Percentiles rank a stretch among this genome's conserved stretches.
These are phyloP conservation scores for Lagocephalus sceleratus DNA, from an alignment of 2,797 vertebrate species.

Conservation along the genomic window DNA sequence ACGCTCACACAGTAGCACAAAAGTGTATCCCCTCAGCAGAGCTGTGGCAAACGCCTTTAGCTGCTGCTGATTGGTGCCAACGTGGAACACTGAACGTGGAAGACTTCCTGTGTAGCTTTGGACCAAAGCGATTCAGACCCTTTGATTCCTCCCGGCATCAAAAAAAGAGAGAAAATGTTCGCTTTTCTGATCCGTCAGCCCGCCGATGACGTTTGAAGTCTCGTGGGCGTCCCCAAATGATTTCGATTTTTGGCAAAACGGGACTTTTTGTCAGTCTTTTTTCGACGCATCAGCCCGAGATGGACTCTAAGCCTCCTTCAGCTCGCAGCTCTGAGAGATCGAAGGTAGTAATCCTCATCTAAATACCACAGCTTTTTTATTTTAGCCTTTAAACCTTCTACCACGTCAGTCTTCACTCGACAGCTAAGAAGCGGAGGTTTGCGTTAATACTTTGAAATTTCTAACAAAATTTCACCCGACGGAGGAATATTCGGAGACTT, in stretches of 20 bases:
- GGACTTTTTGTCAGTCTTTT: not conserved
- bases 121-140: slow-evolving; percentile 47
- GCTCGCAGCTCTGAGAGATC: slow-evolving; percentile 34
- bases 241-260: slow-evolving; percentile 25
- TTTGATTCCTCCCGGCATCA: slow-evolving; percentile 23
- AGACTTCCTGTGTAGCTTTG: slow-evolving; percentile 28
- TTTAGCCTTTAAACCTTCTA: slow-evolving; percentile 6
- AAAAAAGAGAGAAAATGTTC: slow-evolving; percentile 30
- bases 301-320: slow-evolving; percentile 14
- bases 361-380: slow-evolving; percentile 15
- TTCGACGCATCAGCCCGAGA: slow-evolving; percentile 17
- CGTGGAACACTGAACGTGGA: slow-evolving; percentile 24
- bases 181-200: slow-evolving; percentile 37
- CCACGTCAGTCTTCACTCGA: slow-evolving; percentile 5
- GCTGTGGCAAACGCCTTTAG: slow-evolving; percentile 40
- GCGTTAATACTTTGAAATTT: too few relatives aligned
- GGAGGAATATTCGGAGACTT: too few relatives aligned
- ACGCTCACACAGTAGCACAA: not conserved
- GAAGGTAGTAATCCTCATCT: slow-evolving; percentile 22
- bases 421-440: not conserved
- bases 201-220: slow-evolving; percentile 22
- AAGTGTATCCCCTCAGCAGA: slow-evolving; percentile 26
- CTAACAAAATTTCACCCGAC: too few relatives aligned
- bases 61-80: slow-evolving; percentile 39
- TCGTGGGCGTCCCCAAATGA: slow-evolving; percentile 31